A percentile compares a stretch with the other conserved stretches of the same genome.
These are phyloP conservation scores for Dallia pectoralis DNA, from an alignment of 2,797 vertebrate species.

Conservation along the genomic window DNA sequence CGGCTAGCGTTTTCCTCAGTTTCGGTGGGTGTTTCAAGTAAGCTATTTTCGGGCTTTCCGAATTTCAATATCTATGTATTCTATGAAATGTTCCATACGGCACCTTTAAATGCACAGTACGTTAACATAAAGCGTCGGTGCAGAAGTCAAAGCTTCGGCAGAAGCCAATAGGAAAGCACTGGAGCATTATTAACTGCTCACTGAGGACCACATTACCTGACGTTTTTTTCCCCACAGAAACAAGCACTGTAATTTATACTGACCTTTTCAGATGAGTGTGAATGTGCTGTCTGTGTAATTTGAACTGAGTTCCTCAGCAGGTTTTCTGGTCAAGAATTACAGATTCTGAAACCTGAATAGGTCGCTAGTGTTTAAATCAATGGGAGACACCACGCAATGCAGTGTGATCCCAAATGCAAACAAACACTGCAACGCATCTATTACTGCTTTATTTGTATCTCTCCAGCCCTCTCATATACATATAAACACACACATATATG, in stretches of 20 bases:
- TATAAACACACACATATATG: slow-evolving; percentile 6
- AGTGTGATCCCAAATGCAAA: slow-evolving; percentile 47
- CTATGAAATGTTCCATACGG: not conserved
- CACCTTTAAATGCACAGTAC: not conserved
- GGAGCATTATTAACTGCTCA: slow-evolving; percentile 53
- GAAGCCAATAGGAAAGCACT: slow-evolving; percentile 25
- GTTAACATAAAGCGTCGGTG: slow-evolving; percentile 16
- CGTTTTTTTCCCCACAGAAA: slow-evolving; percentile 70
- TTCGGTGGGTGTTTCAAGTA: not conserved
- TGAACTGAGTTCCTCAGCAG: slow-evolving; percentile 70
- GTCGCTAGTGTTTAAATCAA: slow-evolving; percentile 42
- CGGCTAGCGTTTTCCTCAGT: slow-evolving; percentile 12
- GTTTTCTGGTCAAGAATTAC: slow-evolving; percentile 56
- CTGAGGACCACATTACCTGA: slow-evolving; percentile 57
- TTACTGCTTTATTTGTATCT: not conserved
- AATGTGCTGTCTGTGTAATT: slow-evolving; percentile 67
- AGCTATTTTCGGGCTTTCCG: not conserved
- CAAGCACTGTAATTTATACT: slow-evolving; percentile 70
- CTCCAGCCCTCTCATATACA: slow-evolving; percentile 2
- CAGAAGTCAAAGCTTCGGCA: slow-evolving; percentile 62
- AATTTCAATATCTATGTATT: not conserved
- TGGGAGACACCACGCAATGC: slow-evolving; percentile 45
- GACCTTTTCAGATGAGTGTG: slow-evolving; percentile 70
- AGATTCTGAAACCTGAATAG: slow-evolving; percentile 57
- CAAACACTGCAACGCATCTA: slow-evolving; percentile 37